Evolutionary conservation across 30 jellyfish, hydroid and myxozoan genomes (phyloP).

Genomic region (Aurelia sp.): DNA sequence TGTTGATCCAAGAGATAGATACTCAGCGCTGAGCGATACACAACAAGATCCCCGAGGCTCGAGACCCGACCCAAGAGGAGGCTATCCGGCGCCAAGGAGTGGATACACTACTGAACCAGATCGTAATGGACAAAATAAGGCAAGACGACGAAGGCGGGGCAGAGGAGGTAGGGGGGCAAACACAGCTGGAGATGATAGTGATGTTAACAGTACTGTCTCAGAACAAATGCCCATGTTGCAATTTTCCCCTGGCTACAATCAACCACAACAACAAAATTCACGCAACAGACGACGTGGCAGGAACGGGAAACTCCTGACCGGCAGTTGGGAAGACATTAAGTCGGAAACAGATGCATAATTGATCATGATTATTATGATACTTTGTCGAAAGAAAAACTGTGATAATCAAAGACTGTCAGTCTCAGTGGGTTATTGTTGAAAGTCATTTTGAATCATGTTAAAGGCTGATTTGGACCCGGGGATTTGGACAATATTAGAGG

Average conservation of each 20-base stretch:
- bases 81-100: constrained; percentile 15
- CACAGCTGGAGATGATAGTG: constrained; percentile 93
- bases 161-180: constrained; percentile 42
- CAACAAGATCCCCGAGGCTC: not conserved
- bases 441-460: too few species aligned
- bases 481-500: too few species aligned
- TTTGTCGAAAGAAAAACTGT: too few species aligned
- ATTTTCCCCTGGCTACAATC: constrained; percentile 46
- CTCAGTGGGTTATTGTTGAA: too few species aligned
- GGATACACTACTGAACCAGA: constrained; percentile 96
- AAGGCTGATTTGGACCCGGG: too few species aligned
- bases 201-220: constrained; percentile 84
- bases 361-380: too few species aligned
- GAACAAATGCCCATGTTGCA: constrained; percentile 95
- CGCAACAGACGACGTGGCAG: constrained; percentile 45
- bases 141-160: constrained; percentile 70
- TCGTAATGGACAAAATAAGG: constrained; percentile 20
- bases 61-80: not conserved
- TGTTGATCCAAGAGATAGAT: not conserved
- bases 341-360: constrained; percentile 79
- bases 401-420: too few species aligned
- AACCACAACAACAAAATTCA: constrained; percentile 23
- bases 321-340: constrained; percentile 98
- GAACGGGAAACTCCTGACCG: constrained; percentile 74
- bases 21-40: not conserved